Base-by-base conservation (phyloP, 2,888 invertebrate genomes). In the Loripinus fragilis region DNA sequence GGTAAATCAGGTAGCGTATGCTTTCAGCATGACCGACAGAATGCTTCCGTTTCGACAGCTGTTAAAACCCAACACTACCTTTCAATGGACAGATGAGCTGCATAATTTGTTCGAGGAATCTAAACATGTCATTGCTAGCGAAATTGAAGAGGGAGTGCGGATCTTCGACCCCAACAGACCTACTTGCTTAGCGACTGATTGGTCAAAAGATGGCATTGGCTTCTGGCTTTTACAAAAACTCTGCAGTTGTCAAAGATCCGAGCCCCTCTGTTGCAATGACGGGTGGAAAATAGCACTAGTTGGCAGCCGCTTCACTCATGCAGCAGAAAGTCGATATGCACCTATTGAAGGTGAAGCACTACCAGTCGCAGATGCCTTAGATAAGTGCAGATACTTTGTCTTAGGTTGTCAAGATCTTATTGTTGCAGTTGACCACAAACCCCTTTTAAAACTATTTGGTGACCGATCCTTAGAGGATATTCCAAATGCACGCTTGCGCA, bases 191-290 rank as follows among this genome's bases (percentile, higher is more conserved):
- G 86, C 85, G 55, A n/a, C n/a, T n/a, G n/a, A n/a, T n/a, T n/a
- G n/a, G n/a, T n/a, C n/a, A n/a, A n/a, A n/a, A n/a, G n/a, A 41
- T 48, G 85, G 78, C 52, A 83, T 78, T 45, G 86, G 80, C 20
- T 85, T 81, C 66, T 88, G 86, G 84, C 41, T 87, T 12, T 82
- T 87, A 10, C 87, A 87, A 38, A 86, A 86, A 50, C 86, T 83
- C 69, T 80, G 81, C 30, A 35, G 42, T 1, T 86, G 82, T 38
- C n/a, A 28, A 0, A 72, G 71, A 28, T 28, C 38, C 0, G 60
- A 72, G n/a, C 78, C 81, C 7, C 80, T 85, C 30, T 86, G 85
- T 66, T 86, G 86, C 33, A 65, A 42, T 12, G 20, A 45, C 12
- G 85, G 83, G 0, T 84, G 83, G 84, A 85, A 79, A 45, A 41